phyloP scores from a whole-genome alignment of 2,888 invertebrate genomes.

The Acanthosepion pharaonis region DNA sequence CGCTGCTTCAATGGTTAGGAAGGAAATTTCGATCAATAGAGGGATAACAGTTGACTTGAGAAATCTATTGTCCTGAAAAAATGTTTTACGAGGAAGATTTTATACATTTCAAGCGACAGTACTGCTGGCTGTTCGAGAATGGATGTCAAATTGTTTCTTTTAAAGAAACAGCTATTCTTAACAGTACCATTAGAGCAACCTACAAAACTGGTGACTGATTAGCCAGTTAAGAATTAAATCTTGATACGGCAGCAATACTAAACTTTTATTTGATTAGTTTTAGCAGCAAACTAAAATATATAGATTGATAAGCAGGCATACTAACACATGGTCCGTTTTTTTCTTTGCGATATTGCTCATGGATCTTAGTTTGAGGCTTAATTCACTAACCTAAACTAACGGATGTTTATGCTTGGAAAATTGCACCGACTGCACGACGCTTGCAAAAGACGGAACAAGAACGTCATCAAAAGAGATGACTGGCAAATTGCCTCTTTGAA shows the following conservation, averaged over 20 bases:
- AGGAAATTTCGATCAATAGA: too few species aligned
- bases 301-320: not conserved
- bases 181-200: not conserved
- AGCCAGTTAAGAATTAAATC: not conserved
- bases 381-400: not conserved
- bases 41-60: too few species aligned
- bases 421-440: conserved; percentile 7
- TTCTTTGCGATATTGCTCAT: not conserved
- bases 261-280: not conserved
- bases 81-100: too few species aligned
- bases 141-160: too few species aligned
- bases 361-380: not conserved
- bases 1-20: too few species aligned
- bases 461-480: not conserved
- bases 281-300: not conserved
- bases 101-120: too few species aligned
- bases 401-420: not conserved
- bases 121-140: too few species aligned
- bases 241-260: not conserved
- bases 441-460: not conserved
- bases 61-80: too few species aligned
- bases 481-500: conserved; percentile 33
- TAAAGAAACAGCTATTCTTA: too few species aligned
- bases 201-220: not conserved
- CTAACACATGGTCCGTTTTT: not conserved